Base-by-base conservation (phyloP, 2,113 vertebrate genomes). In the Pedionomus torquatus region DNA sequence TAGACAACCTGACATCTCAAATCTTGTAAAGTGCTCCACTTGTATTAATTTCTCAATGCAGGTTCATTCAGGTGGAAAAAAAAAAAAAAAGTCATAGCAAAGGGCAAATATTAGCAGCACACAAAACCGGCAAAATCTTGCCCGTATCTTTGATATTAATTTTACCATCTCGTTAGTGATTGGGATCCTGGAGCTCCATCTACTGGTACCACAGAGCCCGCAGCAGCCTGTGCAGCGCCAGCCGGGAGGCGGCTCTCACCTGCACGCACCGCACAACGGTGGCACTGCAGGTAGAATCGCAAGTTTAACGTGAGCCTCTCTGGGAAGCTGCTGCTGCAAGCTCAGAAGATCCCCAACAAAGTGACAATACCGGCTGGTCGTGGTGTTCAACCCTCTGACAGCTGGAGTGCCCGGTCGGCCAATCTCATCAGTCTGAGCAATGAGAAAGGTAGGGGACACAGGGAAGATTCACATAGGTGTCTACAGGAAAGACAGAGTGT, bases 141-240 rank as follows among this genome's bases (percentile, higher is more conserved):
- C 48, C 61, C 3, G 44, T 24, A 2, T 15, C 20, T 24, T 28
- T 10, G 2, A 3, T 33, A 1, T 5, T 0, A 5, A 5, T 70
- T 13, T 7, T 23, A 0, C 20, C 7, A 1, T 9, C 8, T 20
- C 33, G 11, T 2, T 4, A 16, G 74, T 28, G 87, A 55, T 1
- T 3, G 87, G 88, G 25, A 74, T 92, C 94, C 92, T 95, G 25
- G 12, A 89, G 90, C 96, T 75, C 96, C 97, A 97, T 82, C 97
- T 97, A 7, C 94, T 1, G 97, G 94, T 11, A 5, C 35, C n/a
- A 0, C 0, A 11, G 2, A 10, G 33, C 26, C 60, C 2, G 19
- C 55, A 33, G 43, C 71, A 58, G 76, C 39, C 54, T 13, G n/a
- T 8, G 4, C 13, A 7, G 49, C 0, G 52, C 30, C 58, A 14